Conservation (phyloP, 2,797 vertebrate species). For the Etheostoma nigrum region DNA sequence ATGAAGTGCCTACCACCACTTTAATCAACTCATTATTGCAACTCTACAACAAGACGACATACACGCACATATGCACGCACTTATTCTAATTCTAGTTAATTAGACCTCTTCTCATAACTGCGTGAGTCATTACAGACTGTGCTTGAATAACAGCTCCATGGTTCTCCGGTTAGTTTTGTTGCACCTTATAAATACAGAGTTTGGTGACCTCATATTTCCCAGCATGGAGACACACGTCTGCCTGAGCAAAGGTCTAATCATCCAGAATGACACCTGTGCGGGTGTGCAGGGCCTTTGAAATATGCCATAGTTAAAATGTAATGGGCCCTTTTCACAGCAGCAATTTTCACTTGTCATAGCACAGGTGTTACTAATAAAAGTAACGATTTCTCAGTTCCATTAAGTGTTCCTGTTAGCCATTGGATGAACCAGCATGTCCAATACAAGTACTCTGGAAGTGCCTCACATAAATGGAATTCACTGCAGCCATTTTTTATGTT, state of each 20-base stretch:
- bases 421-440: not conserved
- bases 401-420: slow-evolving; percentile 2
- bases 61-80: too few species aligned
- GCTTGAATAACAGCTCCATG: not conserved
- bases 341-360: not conserved
- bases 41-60: too few species aligned
- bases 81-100: too few species aligned
- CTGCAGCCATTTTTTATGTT: slow-evolving; percentile 13
- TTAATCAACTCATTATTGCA: too few species aligned
- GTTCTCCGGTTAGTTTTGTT: not conserved
- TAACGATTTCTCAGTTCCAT: slow-evolving; percentile 9
- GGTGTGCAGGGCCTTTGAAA: not conserved
- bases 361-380: slow-evolving; percentile 27
- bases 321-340: not conserved
- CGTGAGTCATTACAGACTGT: not conserved
- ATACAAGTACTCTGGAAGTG: not conserved
- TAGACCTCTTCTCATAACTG: not conserved
- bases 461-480: slow-evolving; percentile 15
- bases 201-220: not conserved
- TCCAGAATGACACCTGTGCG: slow-evolving; percentile 10
- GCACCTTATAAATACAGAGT: not conserved
- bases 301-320: not conserved
- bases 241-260: not conserved
- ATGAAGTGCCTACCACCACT: too few species aligned
- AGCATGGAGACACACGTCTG: not conserved